phyloP scores from a whole-genome alignment of 2,888 invertebrate genomes.

The Anodontia alba region DNA sequence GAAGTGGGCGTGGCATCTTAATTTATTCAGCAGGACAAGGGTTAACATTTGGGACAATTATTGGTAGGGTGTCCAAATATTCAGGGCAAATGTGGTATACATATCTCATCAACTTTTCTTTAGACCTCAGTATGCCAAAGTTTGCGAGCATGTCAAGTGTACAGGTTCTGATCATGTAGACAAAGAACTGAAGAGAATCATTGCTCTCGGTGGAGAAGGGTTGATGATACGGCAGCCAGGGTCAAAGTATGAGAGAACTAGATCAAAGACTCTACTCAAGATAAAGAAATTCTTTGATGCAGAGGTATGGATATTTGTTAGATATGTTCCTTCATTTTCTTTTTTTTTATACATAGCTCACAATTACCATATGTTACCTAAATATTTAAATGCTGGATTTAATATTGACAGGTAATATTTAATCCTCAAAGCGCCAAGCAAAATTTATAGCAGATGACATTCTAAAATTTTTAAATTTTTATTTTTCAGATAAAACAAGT shows the following conservation, averaged over 20 bases:
- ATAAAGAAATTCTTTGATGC: slow-evolving; percentile 83
- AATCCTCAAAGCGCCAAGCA: too few relatives aligned
- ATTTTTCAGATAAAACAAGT: too few relatives aligned
- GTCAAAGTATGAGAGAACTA: slow-evolving; percentile 78
- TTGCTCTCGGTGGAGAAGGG: slow-evolving; percentile 81
- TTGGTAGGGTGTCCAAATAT: too few relatives aligned
- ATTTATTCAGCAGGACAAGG: too few relatives aligned
- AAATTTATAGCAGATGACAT: too few relatives aligned
- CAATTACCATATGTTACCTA: background rate
- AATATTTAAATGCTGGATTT: too few relatives aligned
- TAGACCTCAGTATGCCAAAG: slow-evolving; percentile 76
- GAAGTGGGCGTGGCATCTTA: too few relatives aligned
- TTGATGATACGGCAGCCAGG: slow-evolving; percentile 82
- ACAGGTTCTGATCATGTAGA: slow-evolving; percentile 75
- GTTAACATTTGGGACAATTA: too few relatives aligned
- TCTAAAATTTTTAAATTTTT: too few relatives aligned
- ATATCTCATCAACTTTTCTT: slow-evolving; percentile 16
- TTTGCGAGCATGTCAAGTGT: slow-evolving; percentile 78
- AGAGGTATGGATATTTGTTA: slow-evolving; percentile 77
- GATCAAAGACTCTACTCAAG: slow-evolving; percentile 80
- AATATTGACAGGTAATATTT: too few relatives aligned
- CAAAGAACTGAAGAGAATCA: slow-evolving; percentile 76
- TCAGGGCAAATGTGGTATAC: too few relatives aligned
- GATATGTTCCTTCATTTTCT: too few relatives aligned
- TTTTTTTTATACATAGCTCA: background rate